Evolutionary conservation across 2,888 invertebrate genomes (phyloP).

Genomic region (Drosophila colorata): DNA sequence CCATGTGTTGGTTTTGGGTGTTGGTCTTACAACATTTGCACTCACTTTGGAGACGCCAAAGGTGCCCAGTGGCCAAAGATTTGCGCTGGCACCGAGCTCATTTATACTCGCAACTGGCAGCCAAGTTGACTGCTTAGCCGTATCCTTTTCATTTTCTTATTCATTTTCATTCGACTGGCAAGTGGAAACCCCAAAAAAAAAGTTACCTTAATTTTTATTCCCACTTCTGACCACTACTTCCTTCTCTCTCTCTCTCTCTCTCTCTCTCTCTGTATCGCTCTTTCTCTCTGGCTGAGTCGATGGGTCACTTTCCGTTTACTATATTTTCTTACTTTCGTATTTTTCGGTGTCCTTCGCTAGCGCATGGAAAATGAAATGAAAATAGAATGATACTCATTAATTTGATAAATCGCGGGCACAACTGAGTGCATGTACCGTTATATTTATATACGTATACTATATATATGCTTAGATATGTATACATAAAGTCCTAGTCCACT

Average conservation of each 20-base stretch:
- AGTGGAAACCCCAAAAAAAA: slow-evolving; percentile 9
- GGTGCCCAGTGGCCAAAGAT: slow-evolving; percentile 18
- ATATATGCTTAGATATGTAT: slow-evolving; percentile 11
- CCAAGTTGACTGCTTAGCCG: slow-evolving; percentile 42
- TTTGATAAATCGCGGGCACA: slow-evolving; percentile 83
- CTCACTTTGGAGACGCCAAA: slow-evolving; percentile 48
- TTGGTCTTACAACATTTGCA: slow-evolving; percentile 61
- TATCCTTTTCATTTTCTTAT: slow-evolving; percentile 60
- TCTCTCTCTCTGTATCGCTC: slow-evolving; percentile 4
- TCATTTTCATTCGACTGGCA: slow-evolving; percentile 24
- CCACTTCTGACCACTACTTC: slow-evolving; percentile 18
- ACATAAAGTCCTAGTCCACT: slow-evolving; percentile 24
- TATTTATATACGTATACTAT: slow-evolving; percentile 17
- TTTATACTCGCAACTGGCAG: slow-evolving; percentile 33
- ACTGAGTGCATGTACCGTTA: slow-evolving; percentile 36
- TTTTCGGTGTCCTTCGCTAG: slow-evolving; percentile 47
- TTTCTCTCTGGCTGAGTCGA: slow-evolving; percentile 12
- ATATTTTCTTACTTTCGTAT: slow-evolving; percentile 27
- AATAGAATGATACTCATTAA: slow-evolving; percentile 84
- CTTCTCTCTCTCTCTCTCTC: background rate
- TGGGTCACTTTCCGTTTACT: slow-evolving; percentile 48
- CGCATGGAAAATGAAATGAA: slow-evolving; percentile 81
- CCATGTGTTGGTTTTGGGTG: slow-evolving; percentile 33
- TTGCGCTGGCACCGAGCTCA: slow-evolving; percentile 30
- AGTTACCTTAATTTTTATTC: slow-evolving; percentile 67